Conservation (phyloP, 1,140 invertebrate species). For the Euwallacea fornicatus region DNA sequence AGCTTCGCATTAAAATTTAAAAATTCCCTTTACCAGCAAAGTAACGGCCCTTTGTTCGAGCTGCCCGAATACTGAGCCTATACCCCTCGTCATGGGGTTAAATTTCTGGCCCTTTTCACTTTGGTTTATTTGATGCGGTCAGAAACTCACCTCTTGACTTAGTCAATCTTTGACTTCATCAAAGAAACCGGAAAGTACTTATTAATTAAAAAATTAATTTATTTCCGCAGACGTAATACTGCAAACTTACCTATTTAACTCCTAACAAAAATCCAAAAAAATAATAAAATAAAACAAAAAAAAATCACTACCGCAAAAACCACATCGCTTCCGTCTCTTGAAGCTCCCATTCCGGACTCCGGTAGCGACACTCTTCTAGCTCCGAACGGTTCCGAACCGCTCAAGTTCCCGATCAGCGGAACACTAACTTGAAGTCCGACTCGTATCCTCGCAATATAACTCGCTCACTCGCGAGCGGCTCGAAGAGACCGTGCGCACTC, state of each 20-base stretch:
- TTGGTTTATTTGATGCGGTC: not conserved
- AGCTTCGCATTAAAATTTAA: too few relatives aligned
- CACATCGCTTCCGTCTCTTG: not conserved
- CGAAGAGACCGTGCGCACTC: slow-evolving; percentile 28
- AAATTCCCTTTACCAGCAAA: too few relatives aligned
- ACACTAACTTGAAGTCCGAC: slow-evolving; percentile 24
- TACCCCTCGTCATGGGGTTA: too few relatives aligned
- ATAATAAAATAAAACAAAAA: slow-evolving; percentile 8
- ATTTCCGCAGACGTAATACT: not conserved
- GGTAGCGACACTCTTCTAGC: not conserved
- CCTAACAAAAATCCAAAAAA: slow-evolving; percentile 12
- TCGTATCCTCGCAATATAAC: slow-evolving; percentile 26
- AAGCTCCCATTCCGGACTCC: slow-evolving; percentile 7
- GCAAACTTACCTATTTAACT: not conserved
- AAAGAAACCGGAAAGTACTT: too few relatives aligned
- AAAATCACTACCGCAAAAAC: slow-evolving; percentile 11
- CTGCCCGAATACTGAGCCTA: too few relatives aligned
- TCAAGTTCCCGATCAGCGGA: slow-evolving; percentile 16
- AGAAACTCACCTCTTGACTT: too few relatives aligned
- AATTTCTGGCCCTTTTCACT: not conserved
- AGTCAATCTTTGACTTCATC: too few relatives aligned
- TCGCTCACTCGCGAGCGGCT: slow-evolving; percentile 9
- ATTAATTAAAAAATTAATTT: not conserved
- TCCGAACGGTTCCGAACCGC: slow-evolving; percentile 4
- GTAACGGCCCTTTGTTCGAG: too few relatives aligned